Evolutionary conservation across 2,797 vertebrate genomes (phyloP).

Genomic region (Ambastaia sidthimunki): DNA sequence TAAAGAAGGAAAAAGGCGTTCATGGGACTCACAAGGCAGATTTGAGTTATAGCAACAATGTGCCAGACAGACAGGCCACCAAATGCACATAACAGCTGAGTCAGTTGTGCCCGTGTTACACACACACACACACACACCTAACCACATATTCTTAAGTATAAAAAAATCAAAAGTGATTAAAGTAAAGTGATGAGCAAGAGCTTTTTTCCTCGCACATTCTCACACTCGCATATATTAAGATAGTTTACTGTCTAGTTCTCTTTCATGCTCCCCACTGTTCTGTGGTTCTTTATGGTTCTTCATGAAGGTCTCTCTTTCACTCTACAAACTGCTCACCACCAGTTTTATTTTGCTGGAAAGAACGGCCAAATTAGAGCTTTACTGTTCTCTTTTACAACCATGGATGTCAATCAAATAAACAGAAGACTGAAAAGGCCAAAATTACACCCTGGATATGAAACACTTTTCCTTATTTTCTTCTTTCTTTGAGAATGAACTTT

Average conservation of each 20-base stretch:
- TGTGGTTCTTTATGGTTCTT: slow-evolving; percentile 44
- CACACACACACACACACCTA: slow-evolving; percentile 4
- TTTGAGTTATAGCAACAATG: slow-evolving; percentile 25
- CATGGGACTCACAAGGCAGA: slow-evolving; percentile 6
- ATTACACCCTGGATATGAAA: slow-evolving; percentile 41
- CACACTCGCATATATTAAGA: slow-evolving; percentile 7
- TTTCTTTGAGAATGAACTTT: slow-evolving; percentile 26
- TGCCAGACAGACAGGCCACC: slow-evolving; percentile 16
- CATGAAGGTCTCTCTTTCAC: slow-evolving; percentile 40
- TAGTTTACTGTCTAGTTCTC: background rate
- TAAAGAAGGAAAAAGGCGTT: slow-evolving; percentile 4
- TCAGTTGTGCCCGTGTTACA: background rate
- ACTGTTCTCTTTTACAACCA: slow-evolving; percentile 40
- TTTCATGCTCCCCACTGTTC: background rate
- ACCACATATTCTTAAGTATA: background rate
- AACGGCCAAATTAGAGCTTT: slow-evolving; percentile 58
- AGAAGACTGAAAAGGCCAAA: slow-evolving; percentile 47
- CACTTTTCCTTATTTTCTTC: slow-evolving; percentile 35
- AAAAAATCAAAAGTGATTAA: background rate
- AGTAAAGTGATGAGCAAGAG: slow-evolving; percentile 31
- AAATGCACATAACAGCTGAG: background rate
- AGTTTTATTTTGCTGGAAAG: slow-evolving; percentile 53
- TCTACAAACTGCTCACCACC: slow-evolving; percentile 59
- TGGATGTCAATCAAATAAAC: slow-evolving; percentile 59
- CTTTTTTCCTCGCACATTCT: slow-evolving; percentile 54